Conservation (phyloP, 2,113 vertebrate species). For the Thryonomys swinderianus region DNA sequence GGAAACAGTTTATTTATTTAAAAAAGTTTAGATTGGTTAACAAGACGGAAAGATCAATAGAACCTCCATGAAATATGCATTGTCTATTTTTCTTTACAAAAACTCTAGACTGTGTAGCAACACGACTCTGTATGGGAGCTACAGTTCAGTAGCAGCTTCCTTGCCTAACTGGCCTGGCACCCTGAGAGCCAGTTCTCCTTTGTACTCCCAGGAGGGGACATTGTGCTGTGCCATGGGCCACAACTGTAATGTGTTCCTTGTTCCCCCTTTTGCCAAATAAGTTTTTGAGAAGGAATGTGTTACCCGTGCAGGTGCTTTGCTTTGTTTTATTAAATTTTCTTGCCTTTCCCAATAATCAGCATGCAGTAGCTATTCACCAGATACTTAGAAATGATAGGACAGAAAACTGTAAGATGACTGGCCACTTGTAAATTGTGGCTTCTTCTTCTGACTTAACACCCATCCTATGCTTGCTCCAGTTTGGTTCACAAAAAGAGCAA, state of each 20-base stretch:
- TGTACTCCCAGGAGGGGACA: too few species aligned
- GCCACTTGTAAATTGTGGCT: background rate
- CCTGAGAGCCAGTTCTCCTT: background rate
- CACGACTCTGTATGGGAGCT: background rate
- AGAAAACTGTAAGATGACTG: background rate
- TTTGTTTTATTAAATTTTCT: background rate
- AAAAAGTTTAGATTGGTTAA: background rate
- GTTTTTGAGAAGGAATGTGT: background rate
- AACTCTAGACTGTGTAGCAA: background rate
- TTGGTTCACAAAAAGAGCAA: background rate
- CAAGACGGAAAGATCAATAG: conserved; percentile 7
- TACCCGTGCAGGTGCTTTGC: background rate
- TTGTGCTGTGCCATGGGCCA: background rate
- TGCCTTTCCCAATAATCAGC: background rate
- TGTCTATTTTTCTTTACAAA: background rate
- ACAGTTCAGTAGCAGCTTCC: background rate
- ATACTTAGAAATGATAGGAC: background rate
- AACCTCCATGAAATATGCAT: background rate
- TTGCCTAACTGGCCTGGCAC: background rate
- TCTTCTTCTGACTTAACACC: background rate
- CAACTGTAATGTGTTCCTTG: background rate
- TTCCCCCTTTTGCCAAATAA: background rate
- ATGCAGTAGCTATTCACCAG: background rate
- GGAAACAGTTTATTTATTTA: background rate
- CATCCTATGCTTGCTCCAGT: background rate